Evolutionary conservation across 1,140 invertebrate species (phyloP).

Genomic region (Anagrus nilaparvatae): DNA sequence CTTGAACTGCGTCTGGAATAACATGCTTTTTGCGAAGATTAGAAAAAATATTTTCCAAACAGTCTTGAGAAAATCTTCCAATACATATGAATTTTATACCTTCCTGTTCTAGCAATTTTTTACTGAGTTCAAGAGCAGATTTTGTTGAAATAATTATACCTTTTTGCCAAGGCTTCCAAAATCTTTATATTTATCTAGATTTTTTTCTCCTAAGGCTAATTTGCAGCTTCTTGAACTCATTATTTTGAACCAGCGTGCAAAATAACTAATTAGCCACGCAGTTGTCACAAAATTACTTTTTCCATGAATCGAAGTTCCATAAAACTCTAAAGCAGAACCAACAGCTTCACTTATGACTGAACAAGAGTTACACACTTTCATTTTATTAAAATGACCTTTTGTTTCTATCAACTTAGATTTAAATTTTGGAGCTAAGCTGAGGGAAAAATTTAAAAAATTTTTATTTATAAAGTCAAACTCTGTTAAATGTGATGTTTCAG

Average conservation of each 20-base stretch:
- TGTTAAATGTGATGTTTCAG: not conserved
- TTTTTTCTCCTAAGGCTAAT: too few relatives aligned
- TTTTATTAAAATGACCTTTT: conserved; percentile 2
- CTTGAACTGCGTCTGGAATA: too few relatives aligned
- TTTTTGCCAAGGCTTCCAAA: too few relatives aligned
- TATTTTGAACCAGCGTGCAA: conserved; percentile 10
- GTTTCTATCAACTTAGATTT: not conserved
- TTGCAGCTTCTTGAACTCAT: conserved; percentile 11
- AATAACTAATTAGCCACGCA: conserved; percentile 8
- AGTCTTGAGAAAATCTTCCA: too few relatives aligned
- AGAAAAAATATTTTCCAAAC: too few relatives aligned
- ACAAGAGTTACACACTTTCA: conserved; percentile 1
- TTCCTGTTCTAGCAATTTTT: too few relatives aligned
- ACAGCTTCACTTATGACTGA: conserved; percentile 1
- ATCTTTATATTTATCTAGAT: too few relatives aligned
- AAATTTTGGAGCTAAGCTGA: conserved; percentile 3
- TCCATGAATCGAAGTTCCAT: not conserved
- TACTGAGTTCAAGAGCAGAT: too few relatives aligned
- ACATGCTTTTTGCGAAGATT: too few relatives aligned
- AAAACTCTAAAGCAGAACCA: conserved; percentile 7
- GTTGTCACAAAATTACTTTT: conserved; percentile 10
- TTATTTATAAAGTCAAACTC: not conserved
- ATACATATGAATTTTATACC: too few relatives aligned
- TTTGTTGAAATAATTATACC: too few relatives aligned
- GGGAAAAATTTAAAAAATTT: not conserved